phyloP scores from a whole-genome alignment of 2,888 invertebrate genomes.

The Oligia latruncula region DNA sequence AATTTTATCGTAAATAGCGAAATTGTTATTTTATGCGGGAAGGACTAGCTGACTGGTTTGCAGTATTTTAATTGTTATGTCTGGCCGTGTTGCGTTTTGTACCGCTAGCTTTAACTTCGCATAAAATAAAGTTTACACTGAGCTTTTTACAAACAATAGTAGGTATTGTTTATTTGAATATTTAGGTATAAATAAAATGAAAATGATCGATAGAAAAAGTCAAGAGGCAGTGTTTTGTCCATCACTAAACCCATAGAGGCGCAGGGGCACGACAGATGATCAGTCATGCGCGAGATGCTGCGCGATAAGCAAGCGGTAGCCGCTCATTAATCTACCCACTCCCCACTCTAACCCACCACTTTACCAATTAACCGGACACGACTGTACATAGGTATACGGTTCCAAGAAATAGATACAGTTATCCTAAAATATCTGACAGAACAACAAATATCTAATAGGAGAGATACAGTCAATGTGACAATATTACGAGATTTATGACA shows the following conservation, averaged over 20 bases:
- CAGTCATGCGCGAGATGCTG: slow-evolving; percentile 90
- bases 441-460: slow-evolving; percentile 61
- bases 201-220: slow-evolving; percentile 64
- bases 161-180: not conserved
- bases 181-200: slow-evolving; percentile 16
- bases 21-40: slow-evolving; percentile 40
- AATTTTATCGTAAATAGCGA: slow-evolving; percentile 40
- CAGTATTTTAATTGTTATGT: slow-evolving; percentile 50
- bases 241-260: slow-evolving; percentile 81
- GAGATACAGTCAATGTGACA: slow-evolving; percentile 57
- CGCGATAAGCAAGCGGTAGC: slow-evolving; percentile 88
- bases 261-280: slow-evolving; percentile 90
- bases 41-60: slow-evolving; percentile 36
- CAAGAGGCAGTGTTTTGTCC: slow-evolving; percentile 57
- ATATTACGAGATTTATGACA: slow-evolving; percentile 63
- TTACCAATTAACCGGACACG: slow-evolving; percentile 88
- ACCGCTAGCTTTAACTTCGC: not conserved
- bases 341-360: slow-evolving; percentile 80
- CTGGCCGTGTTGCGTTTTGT: slow-evolving; percentile 4
- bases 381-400: slow-evolving; percentile 77
- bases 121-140: not conserved
- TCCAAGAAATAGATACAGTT: slow-evolving; percentile 80
- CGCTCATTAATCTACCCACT: slow-evolving; percentile 89
- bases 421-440: slow-evolving; percentile 68
- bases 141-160: not conserved